Evolutionary conservation across 2,888 invertebrate species (phyloP), one percentile per base, ranked within the genome.

Genomic region (Lepidochrysops patricia): DNA sequence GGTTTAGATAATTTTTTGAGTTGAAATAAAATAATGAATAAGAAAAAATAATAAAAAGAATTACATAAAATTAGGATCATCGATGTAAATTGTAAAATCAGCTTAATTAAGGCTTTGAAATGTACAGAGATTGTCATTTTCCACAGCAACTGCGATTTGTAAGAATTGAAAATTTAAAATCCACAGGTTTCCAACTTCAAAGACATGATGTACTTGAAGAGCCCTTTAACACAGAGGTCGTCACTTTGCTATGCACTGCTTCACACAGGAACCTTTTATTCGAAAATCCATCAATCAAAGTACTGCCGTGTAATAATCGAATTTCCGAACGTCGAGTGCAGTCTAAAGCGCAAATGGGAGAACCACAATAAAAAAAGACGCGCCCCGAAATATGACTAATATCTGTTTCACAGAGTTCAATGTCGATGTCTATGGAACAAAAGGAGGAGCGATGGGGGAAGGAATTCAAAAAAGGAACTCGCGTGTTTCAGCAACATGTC

Each of bases 251-350:
- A 79, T 77, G 79, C 79, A 73, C 75, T 73, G 75, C 66, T 69
- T 67, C 67, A 68, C 71, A 76, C 73, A 79, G 35, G n/a, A 35
- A 73, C 73, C 69, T 70, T 74, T 75, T 79, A 80, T 77, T 79
- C 74, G 72, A 77, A 76, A 79, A 81, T 76, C 76, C 83, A 83
- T 85, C 87, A 87, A 89, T 88, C 88, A 86, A 84, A 88, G 86
- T 80, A 82, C 79, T 79, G 79, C 76, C 80, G 82, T 80, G 82
- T 78, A 80, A 84, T 86, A 85, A 86, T 86, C 84, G 81, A 82
- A 85, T 86, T 82, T 77, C 75, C 78, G 78, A 83, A 81, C 80
- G 80, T 76, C 77, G 82, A 82, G 80, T 75, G 80, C 80, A 78
- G 82, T 78, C 80, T 85, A 86, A 87, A 87, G 83, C 75, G 83